phyloP scores from a whole-genome alignment of 1,140 invertebrate genomes.

The Caenorhabditis latens region DNA sequence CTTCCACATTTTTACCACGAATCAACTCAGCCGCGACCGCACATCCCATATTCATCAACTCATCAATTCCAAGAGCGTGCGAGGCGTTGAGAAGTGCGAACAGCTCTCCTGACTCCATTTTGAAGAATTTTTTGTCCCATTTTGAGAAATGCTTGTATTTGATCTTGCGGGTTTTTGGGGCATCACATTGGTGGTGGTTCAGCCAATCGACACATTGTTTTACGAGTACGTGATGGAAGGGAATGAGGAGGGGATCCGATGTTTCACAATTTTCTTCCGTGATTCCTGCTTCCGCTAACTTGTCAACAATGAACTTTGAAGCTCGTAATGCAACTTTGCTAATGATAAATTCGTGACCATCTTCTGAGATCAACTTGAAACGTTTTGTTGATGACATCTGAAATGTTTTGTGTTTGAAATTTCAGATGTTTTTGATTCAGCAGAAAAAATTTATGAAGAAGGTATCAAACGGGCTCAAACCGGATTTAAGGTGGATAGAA shows the following conservation, averaged over 20 bases:
- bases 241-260: neutral
- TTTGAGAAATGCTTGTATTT: neutral
- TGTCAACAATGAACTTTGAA: slow-evolving; percentile 4
- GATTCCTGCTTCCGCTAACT: neutral
- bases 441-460: neutral
- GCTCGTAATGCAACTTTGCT: no score
- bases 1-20: neutral
- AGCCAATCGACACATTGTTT: neutral
- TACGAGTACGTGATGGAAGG: neutral
- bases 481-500: neutral
- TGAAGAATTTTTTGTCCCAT: slow-evolving; percentile 40
- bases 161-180: neutral
- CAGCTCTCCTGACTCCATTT: neutral
- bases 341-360: neutral
- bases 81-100: slow-evolving; percentile 1
- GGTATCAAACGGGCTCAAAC: neutral
- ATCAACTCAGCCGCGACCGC: neutral
- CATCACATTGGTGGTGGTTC: neutral
- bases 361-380: slow-evolving; percentile 18
- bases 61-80: neutral
- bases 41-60: slow-evolving; percentile 46
- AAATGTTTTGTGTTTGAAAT: neutral
- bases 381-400: neutral
- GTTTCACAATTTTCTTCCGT: slow-evolving; percentile 5
- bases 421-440: no score